A percentile compares a stretch with the other conserved stretches of the same genome.
Conservation (phyloP, 1,140 invertebrate species). For the Mamestra configurata region DNA sequence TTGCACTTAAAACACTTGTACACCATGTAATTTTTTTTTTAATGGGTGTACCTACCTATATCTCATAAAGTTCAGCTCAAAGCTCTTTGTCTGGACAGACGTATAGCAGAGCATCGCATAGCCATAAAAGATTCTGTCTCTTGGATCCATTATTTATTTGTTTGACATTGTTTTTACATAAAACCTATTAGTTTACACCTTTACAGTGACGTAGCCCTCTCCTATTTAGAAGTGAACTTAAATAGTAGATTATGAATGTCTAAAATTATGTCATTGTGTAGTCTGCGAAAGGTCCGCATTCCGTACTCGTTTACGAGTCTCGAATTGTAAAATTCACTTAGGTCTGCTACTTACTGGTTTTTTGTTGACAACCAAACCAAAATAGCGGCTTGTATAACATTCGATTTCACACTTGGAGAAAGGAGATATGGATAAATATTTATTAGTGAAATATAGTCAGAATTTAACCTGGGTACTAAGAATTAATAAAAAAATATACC, state of each 20-base stretch:
- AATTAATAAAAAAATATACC: not conserved
- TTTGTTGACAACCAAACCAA: not conserved
- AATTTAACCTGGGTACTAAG: not conserved
- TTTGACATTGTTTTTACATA: no score
- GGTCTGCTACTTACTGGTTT: not conserved
- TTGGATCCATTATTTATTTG: no score
- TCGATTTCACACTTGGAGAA: constrained; percentile 7
- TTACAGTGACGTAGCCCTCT: no score
- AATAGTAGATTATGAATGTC: not conserved
- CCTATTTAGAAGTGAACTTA: not conserved
- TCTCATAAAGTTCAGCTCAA: no score
- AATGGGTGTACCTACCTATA: no score
- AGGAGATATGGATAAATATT: not conserved
- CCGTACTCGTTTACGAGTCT: constrained; percentile 28
- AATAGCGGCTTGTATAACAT: constrained; percentile 7
- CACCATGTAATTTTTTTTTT: no score
- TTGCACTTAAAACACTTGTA: no score
- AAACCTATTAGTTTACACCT: no score
- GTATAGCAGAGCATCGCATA: no score
- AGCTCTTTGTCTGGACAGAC: no score
- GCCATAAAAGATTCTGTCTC: no score
- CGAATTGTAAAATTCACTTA: not conserved
- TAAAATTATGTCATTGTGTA: constrained; percentile 3
- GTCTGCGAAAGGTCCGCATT: constrained; percentile 43
- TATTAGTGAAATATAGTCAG: not conserved